Base-by-base conservation (phyloP, 2,113 vertebrate species). In the Oncorhynchus clarkii region DNA sequence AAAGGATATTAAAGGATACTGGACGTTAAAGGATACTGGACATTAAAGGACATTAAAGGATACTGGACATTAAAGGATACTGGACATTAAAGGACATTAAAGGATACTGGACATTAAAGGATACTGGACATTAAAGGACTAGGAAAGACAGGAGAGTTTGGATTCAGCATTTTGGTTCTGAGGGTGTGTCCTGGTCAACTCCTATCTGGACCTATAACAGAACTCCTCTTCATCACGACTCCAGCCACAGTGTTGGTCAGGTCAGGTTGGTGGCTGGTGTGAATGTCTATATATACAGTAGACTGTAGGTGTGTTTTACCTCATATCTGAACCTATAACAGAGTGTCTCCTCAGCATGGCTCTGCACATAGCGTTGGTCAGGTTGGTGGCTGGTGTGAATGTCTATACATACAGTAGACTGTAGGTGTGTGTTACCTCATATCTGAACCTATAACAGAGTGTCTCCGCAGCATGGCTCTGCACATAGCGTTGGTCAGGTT, bases 311-410 rank as follows among this genome's bases (percentile, higher is more conserved):
- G 24, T 64, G 73, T 45, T 95, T 89, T 94, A 99, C 98, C 94
- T 97, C 89, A 99, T 95, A 71, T 97, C 95, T 51, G 95, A 95
- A 81, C 96, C 97, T 75, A 94, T 90, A 34, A 34, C 31, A 34
- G 31, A 34, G 92, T 98, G 96, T 74, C 92, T 94, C 76, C 98
- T 95, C n/a, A 99, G 90, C 95, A 96, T 92, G 18, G 97, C 96
- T 68, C 98, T 90, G 65, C 18, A 20, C 57, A 27, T 3, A 27
- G 27, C 27, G 27, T 27, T 27, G 27, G 27, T 27, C 27, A 27
- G 27, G 27, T 27, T 27, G 27, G 29, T 31, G 29, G 4, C 11
- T 11, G 39, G 39, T 45, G 39, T 45, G 39, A 45, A 45, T 45
- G 8, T 45, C 2, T 11, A 2, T 45, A 45, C 1, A 45, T 45